phyloP scores from a whole-genome alignment of 1,140 invertebrate genomes.

The Drosophila tropicalis region DNA sequence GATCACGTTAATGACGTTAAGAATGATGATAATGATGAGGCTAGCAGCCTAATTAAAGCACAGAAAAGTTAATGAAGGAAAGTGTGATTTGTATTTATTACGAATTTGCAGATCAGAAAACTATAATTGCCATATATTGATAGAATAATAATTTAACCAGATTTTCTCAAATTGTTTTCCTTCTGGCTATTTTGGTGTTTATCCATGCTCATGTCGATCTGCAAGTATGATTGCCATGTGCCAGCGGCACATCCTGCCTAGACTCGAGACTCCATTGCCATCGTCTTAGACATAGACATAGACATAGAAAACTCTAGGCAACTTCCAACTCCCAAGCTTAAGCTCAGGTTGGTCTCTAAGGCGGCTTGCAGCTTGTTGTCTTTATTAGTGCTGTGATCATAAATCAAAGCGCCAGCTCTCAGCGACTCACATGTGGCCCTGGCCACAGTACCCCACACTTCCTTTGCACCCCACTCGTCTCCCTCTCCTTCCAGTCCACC shows the following conservation, averaged over 20 bases:
- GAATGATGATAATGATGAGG: constrained; percentile 2
- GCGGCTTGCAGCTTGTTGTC: constrained; percentile 77
- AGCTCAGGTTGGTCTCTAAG: constrained; percentile 12
- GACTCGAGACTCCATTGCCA: constrained; percentile 31
- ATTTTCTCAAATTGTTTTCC: not conserved
- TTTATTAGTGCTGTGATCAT: constrained; percentile 73
- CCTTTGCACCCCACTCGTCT: not conserved
- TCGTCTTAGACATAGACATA: not conserved
- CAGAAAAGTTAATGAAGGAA: constrained; percentile 61
- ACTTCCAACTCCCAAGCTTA: not conserved
- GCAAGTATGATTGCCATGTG: constrained; percentile 64
- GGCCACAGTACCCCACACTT: constrained; percentile 23
- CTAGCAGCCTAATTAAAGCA: constrained; percentile 56
- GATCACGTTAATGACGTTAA: constrained; percentile 3
- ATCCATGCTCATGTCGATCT: constrained; percentile 30
- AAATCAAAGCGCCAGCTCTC: constrained; percentile 78
- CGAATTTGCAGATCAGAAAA: too few relatives aligned
- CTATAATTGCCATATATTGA: too few relatives aligned
- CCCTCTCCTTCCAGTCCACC: not conserved
- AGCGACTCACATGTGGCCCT: constrained; percentile 67
- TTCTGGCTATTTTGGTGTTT: not conserved
- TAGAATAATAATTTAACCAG: too few relatives aligned
- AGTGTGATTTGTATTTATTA: not conserved
- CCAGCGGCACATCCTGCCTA: constrained; percentile 70
- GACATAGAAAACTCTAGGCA: not conserved